A percentile compares a stretch with the other conserved stretches of the same genome.
These are phyloP conservation scores for Saxidomus purpurata DNA, from an alignment of 1,140 invertebrate species.

Conservation along the genomic window DNA sequence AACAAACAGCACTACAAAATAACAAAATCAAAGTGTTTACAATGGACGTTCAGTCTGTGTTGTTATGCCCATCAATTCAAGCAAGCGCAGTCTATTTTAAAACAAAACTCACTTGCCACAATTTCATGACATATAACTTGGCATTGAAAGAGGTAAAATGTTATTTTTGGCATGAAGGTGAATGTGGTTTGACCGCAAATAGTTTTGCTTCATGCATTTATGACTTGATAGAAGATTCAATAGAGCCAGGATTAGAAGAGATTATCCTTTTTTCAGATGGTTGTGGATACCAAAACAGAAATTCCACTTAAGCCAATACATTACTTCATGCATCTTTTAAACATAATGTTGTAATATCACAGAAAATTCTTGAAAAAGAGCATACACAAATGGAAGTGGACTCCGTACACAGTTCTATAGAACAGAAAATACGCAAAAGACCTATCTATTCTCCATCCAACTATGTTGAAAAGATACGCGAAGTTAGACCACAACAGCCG, in stretches of 20 bases:
- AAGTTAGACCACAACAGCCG: neutral
- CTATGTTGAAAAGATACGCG: conserved; percentile 24
- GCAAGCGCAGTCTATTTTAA: conserved; percentile 38
- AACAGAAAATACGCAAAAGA: neutral
- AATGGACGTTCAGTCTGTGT: conserved; percentile 52
- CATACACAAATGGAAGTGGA: conserved; percentile 26
- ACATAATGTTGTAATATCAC: conserved; percentile 10
- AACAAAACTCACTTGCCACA: conserved; percentile 40
- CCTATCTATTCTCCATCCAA: conserved; percentile 32
- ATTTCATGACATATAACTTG: conserved; percentile 28
- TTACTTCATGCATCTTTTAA: neutral
- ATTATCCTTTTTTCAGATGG: conserved; percentile 35
- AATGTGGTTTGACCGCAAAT: conserved; percentile 18
- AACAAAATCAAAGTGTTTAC: conserved; percentile 1
- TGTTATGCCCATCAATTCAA: conserved; percentile 4
- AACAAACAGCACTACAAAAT: neutral
- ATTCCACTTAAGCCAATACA: conserved; percentile 29
- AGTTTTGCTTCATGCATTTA: conserved; percentile 4
- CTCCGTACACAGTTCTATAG: conserved; percentile 3
- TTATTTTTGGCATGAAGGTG: conserved; percentile 38
- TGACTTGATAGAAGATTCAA: neutral
- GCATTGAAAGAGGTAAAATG: neutral
- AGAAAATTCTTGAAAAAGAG: conserved; percentile 6
- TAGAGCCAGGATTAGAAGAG: conserved; percentile 23
- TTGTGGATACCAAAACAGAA: conserved; percentile 37